Evolutionary conservation across 2,113 vertebrate genomes (phyloP).

Genomic region (Nematolebias whitei): DNA sequence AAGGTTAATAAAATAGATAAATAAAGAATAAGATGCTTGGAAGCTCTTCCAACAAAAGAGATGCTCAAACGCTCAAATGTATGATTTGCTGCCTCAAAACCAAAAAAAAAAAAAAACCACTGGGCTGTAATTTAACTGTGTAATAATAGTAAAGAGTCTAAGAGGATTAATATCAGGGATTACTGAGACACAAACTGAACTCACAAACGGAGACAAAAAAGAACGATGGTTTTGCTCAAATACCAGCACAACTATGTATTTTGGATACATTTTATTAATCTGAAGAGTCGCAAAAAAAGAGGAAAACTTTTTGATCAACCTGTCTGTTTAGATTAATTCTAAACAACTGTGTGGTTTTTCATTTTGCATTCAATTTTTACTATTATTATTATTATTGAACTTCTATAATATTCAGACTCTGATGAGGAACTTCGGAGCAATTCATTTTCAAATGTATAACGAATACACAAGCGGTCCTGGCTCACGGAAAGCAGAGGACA

Average conservation of each 20-base stretch:
- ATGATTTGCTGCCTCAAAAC: neutral
- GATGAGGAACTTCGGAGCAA: neutral
- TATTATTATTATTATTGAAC: no score
- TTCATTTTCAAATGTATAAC: conserved; percentile 37
- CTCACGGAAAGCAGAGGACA: conserved; percentile 14
- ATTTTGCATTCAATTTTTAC: no score
- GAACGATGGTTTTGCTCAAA: neutral
- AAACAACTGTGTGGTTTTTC: no score
- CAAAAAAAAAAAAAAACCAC: neutral
- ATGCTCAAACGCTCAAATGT: no score
- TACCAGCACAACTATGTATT: no score
- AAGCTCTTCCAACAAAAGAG: no score
- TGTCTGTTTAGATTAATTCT: no score
- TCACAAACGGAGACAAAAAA: conserved; percentile 20
- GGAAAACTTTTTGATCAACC: no score
- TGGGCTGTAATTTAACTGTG: conserved; percentile 6
- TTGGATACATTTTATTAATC: neutral
- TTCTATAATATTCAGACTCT: no score
- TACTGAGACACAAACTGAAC: no score
- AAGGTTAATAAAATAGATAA: no score
- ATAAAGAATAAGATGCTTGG: no score
- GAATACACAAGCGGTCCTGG: conserved; percentile 37
- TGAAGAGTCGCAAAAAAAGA: neutral
- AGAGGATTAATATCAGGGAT: conserved; percentile 54
- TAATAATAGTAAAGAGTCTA: conserved; percentile 56